Percentiles rank a stretch among this genome's conserved stretches.
phyloP scores from a whole-genome alignment of 2,797 vertebrate species.

The Acridotheres tristis region DNA sequence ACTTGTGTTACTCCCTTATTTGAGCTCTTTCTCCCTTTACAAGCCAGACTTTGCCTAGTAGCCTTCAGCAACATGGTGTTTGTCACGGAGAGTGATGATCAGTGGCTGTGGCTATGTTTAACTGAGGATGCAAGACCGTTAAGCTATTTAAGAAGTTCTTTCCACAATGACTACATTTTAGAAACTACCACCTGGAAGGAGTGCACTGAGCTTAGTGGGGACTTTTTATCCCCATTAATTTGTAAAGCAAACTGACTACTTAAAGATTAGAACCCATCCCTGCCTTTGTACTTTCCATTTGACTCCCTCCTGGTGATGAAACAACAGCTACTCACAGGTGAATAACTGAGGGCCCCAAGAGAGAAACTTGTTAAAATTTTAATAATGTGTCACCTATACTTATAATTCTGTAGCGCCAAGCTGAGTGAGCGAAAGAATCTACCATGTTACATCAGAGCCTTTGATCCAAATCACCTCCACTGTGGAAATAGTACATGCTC shows the following conservation, averaged over 20 bases:
- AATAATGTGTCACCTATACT: conserved; percentile 40
- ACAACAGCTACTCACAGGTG: conserved; percentile 46
- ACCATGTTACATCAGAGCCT: not conserved
- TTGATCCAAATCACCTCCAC: conserved; percentile 21
- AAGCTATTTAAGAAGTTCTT: conserved; percentile 43
- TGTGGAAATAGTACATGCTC: not conserved
- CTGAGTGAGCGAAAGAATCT: not conserved
- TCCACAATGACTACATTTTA: conserved; percentile 7
- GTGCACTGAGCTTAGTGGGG: not conserved
- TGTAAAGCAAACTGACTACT: conserved; percentile 24
- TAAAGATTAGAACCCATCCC: conserved; percentile 14
- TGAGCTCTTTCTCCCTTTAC: not conserved
- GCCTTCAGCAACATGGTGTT: not conserved
- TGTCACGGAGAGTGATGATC: not conserved
- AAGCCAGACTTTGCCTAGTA: not conserved
- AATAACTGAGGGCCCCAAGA: conserved; percentile 38
- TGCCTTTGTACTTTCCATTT: conserved; percentile 41
- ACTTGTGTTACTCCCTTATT: not conserved
- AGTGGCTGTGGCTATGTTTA: not conserved
- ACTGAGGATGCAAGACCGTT: not conserved
- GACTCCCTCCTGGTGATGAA: conserved; percentile 54
- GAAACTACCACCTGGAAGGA: conserved; percentile 69
- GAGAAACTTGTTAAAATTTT: conserved; percentile 63
- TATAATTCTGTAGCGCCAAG: conserved; percentile 16
- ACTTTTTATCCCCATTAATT: conserved; percentile 30